Evolutionary conservation across 1,140 invertebrate genomes (phyloP).

Genomic region (Leptestheria dahalacensis): DNA sequence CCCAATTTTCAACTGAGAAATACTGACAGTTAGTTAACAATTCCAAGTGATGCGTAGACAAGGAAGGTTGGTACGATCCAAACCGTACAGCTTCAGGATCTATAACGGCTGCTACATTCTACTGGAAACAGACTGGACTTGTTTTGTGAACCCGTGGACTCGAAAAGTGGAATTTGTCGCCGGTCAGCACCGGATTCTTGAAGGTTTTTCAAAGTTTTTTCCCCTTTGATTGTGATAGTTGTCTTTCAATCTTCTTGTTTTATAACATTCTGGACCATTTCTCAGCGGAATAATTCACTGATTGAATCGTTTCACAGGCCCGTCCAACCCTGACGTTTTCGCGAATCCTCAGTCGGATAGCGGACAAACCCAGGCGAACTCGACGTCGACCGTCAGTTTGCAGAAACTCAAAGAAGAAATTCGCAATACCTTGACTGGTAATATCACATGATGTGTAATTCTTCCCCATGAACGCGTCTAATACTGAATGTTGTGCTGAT

Average conservation of each 20-base stretch:
- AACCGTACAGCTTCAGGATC: conserved; percentile 58
- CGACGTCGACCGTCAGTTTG: conserved; percentile 42
- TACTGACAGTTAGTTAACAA: no score
- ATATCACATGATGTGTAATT: no score
- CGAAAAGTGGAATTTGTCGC: conserved; percentile 78
- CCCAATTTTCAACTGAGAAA: no score
- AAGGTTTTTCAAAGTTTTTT: no score
- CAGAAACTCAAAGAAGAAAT: conserved; percentile 51
- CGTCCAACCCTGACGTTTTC: conserved; percentile 54
- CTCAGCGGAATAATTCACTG: no score
- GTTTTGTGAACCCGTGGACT: conserved; percentile 87
- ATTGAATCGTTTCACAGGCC: no score
- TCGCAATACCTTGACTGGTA: conserved; percentile 41
- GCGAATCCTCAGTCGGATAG: conserved; percentile 32
- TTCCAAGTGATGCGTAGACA: conserved; percentile 38
- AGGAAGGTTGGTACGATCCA: conserved; percentile 53
- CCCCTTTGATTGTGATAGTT: no score
- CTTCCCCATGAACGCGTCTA: no score
- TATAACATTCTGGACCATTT: no score
- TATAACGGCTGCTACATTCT: conserved; percentile 69
- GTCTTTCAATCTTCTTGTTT: no score
- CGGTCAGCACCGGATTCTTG: conserved; percentile 67
- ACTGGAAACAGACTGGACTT: conserved; percentile 82
- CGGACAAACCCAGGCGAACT: conserved; percentile 23
- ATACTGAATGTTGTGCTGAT: no score